Percentiles rank a stretch among this genome's conserved stretches.
These are phyloP conservation scores for Perizoma affinitatum DNA, from an alignment of 2,888 invertebrate species.

Conservation along the genomic window DNA sequence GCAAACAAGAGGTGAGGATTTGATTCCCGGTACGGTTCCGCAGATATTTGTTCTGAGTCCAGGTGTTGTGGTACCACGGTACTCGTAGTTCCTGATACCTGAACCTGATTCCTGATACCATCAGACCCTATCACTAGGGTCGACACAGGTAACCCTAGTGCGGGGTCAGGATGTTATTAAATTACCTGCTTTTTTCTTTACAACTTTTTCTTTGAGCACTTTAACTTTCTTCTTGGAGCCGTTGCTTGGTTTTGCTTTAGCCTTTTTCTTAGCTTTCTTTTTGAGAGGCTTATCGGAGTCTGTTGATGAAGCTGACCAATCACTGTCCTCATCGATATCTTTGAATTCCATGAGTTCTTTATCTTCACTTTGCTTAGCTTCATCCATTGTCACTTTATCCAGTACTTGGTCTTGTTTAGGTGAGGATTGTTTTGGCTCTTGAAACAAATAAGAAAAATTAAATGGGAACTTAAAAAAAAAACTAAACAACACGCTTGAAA, in stretches of 20 bases:
- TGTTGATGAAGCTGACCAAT: conserved; percentile 62
- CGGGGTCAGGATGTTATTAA: too few species aligned
- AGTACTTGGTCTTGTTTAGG: conserved; percentile 1
- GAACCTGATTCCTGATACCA: too few species aligned
- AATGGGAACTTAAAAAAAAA: too few species aligned
- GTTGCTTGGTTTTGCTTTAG: conserved; percentile 16
- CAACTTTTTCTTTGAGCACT: conserved; percentile 46
- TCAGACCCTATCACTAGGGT: too few species aligned
- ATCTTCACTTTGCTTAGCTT: neutral
- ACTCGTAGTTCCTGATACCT: too few species aligned
- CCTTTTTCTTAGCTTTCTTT: conserved; percentile 41
- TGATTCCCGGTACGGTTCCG: too few species aligned
- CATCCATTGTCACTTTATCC: conserved; percentile 2
- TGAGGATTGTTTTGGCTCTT: conserved; percentile 54
- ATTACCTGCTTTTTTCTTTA: conserved; percentile 54
- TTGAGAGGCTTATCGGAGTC: conserved; percentile 73
- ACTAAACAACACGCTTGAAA: too few species aligned
- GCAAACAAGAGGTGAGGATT: too few species aligned
- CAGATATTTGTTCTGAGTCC: too few species aligned
- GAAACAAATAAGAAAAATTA: conserved; percentile 13
- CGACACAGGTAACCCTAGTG: too few species aligned
- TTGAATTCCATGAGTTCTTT: conserved; percentile 18
- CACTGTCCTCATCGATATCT: conserved; percentile 45
- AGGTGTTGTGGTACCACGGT: too few species aligned
- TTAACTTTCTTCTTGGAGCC: conserved; percentile 48